These are phyloP conservation scores for Busseola fusca DNA, from an alignment of 2,888 invertebrate species.

Conservation along the genomic window DNA sequence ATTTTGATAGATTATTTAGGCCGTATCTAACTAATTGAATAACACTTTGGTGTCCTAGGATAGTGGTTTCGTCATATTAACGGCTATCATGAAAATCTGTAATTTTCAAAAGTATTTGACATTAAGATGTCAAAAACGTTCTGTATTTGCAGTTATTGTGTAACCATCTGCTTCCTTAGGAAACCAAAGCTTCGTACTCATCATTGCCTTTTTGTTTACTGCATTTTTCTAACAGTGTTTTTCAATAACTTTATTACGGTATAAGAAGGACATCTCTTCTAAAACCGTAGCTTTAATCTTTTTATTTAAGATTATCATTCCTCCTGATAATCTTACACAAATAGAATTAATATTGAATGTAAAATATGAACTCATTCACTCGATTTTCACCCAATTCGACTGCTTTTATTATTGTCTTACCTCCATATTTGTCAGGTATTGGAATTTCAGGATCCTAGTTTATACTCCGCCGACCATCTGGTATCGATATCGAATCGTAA, in stretches of 20 bases:
- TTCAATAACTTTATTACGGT: not conserved
- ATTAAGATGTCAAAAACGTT: not conserved
- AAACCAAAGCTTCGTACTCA: not conserved
- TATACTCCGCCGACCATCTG: conserved; percentile 4
- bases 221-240: not conserved
- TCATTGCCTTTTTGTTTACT: too few species aligned
- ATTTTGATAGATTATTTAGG: too few species aligned
- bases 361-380: not conserved
- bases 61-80: not conserved
- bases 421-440: not conserved
- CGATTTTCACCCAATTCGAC: not conserved
- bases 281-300: too few species aligned
- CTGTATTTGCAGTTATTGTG: not conserved
- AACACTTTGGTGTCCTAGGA: not conserved
- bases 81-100: not conserved
- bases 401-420: not conserved
- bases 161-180: not conserved
- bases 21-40: not conserved
- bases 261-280: too few species aligned
- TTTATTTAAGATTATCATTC: not conserved
- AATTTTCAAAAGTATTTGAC: not conserved
- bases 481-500: conserved; percentile 34
- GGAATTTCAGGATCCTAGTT: conserved; percentile 19
- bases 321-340: not conserved
- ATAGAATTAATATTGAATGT: not conserved